Evolutionary conservation across 2,888 invertebrate genomes (phyloP).

Genomic region (Hecatera dysodea): DNA sequence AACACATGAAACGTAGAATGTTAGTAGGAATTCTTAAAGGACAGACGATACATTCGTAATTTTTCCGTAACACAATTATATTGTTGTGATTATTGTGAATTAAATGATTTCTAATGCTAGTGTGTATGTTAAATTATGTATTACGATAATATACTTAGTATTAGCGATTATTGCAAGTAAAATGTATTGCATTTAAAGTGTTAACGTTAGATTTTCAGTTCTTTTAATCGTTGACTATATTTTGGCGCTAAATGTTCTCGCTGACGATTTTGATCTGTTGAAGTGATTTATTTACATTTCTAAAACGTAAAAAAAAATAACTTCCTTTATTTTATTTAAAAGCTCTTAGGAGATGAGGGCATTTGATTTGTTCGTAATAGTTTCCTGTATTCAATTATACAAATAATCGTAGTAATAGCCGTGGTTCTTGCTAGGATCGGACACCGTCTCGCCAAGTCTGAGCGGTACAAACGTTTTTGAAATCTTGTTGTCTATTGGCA

Average conservation of each 20-base stretch:
- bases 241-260: conserved; percentile 66
- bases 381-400: conserved; percentile 39
- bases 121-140: conserved; percentile 80
- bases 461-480: conserved; percentile 42
- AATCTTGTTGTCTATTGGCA: conserved; percentile 62
- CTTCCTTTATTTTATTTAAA: background rate
- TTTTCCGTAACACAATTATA: conserved; percentile 68
- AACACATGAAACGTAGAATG: conserved; percentile 47
- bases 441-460: conserved; percentile 12
- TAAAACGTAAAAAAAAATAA: conserved; percentile 19
- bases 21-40: conserved; percentile 54
- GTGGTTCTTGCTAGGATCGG: conserved; percentile 54
- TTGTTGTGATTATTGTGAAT: conserved; percentile 83
- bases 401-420: conserved; percentile 59
- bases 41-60: conserved; percentile 48
- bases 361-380: conserved; percentile 45
- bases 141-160: conserved; percentile 79
- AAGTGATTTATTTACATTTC: conserved; percentile 51
- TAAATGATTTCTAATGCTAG: conserved; percentile 79
- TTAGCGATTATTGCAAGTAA: conserved; percentile 76
- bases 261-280: conserved; percentile 64
- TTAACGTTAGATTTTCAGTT: conserved; percentile 76
- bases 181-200: conserved; percentile 86
- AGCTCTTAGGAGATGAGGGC: conserved; percentile 24
- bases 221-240: conserved; percentile 61